Percentiles rank a stretch among this genome's conserved stretches.
Evolutionary conservation across 2,797 vertebrate species (phyloP).

Genomic region (Sebastes minor): DNA sequence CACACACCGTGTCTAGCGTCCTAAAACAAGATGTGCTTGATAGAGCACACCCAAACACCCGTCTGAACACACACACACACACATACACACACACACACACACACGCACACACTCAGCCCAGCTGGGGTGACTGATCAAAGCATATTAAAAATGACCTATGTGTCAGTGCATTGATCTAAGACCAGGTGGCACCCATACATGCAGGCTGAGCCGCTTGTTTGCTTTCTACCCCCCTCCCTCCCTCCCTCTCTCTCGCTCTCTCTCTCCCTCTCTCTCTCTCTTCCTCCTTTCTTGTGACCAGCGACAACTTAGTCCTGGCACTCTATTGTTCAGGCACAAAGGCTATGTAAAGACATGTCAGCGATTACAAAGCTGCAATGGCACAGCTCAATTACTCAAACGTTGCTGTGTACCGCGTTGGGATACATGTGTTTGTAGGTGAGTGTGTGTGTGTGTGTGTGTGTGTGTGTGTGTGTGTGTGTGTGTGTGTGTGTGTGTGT

Average conservation of each 20-base stretch:
- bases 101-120: conserved; percentile 16
- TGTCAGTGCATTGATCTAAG: conserved; percentile 80
- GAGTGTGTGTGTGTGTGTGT: conserved; percentile 5
- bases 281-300: conserved; percentile 61
- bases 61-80: not conserved
- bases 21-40: conserved; percentile 75
- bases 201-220: conserved; percentile 49
- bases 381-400: conserved; percentile 78
- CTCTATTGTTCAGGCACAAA: conserved; percentile 76
- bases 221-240: conserved; percentile 14
- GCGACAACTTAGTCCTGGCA: conserved; percentile 67
- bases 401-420: conserved; percentile 47
- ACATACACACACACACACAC: conserved; percentile 11
- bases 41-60: conserved; percentile 46
- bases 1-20: conserved; percentile 67
- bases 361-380: conserved; percentile 77
- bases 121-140: conserved; percentile 78
- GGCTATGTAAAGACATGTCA: conserved; percentile 76
- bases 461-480: not conserved
- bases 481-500: conserved; percentile 4
- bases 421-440: conserved; percentile 63
- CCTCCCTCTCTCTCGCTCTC: not conserved
- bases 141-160: conserved; percentile 79
- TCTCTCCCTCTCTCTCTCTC: conserved; percentile 6
- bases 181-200: conserved; percentile 76